Evolutionary conservation across 2,888 invertebrate genomes (phyloP), one percentile per base, ranked within the genome.

Genomic region (Plutella xylostella): DNA sequence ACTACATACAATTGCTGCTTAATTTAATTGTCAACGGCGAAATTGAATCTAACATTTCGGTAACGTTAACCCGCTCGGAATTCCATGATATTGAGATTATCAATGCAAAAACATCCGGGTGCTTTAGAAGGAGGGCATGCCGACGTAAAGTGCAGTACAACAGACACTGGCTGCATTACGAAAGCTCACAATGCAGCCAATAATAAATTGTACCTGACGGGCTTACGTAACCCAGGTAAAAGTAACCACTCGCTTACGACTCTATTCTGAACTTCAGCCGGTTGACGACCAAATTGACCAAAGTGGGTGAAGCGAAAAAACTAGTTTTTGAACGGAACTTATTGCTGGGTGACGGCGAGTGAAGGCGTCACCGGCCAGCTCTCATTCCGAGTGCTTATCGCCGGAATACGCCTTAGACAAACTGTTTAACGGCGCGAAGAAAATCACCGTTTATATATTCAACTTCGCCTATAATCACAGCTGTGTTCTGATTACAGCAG

Each of bases 201-300:
- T 77, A 77, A 72, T 78, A 80, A 82, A 79, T 76, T 73, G 75
- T 76, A 64, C 68, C 69, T 72, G 76, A 69, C 68, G 58, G 54
- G 50, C 56, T 82, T 82, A 75, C 73, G 72, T 72, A 79, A 80
- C 57, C 54, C 65, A 66, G 72, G 80, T 82, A 82, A 82, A 82
- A 80, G 80, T 82, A 68, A 72, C 72, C 72, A 65, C 63, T 72
- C 65, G 69, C 69, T 69, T 54, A 63, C 60, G 55, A 63, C 64
- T 68, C 62, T 72, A 68, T 68, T 74, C 66, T 73, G 72, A 75
- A 78, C 70, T 76, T 75, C 71, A 72, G 58, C 61, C 55, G 54
- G n/a, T 20, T 18, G 9, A 31, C 31, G n/a, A 9, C 1, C 25
- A 17, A 19, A 42, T 42, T 19, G 31, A 31, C 19, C 30, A 42